Percentiles rank a stretch among this genome's conserved stretches.
phyloP scores from a whole-genome alignment of 1,140 invertebrate species.

The Diorhabda elongata region DNA sequence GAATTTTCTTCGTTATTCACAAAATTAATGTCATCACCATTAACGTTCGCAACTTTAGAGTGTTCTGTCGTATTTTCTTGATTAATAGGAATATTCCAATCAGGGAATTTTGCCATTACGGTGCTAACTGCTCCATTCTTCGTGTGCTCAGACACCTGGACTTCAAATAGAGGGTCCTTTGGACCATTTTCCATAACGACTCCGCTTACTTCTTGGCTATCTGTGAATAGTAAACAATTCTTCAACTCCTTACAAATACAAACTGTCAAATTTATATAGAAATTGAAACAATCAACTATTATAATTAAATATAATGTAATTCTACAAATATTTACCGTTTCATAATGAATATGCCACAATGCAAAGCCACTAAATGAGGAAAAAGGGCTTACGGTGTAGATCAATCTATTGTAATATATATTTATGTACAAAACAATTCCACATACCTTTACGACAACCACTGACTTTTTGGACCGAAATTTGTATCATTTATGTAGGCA shows the following conservation, averaged over 20 bases:
- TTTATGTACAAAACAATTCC: conserved; percentile 4
- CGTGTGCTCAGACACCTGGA: conserved; percentile 21
- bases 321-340: not conserved
- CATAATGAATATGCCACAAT: conserved; percentile 11
- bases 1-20: conserved; percentile 26
- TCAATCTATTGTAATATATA: not conserved
- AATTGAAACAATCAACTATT: conserved; percentile 12
- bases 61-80: conserved; percentile 22
- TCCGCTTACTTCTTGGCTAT: conserved; percentile 19
- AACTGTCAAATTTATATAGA: conserved; percentile 6
- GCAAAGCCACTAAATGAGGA: not conserved
- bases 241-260: not conserved
- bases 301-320: not conserved
- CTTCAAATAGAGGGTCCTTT: conserved; percentile 27
- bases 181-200: conserved; percentile 47
- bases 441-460: conserved; percentile 17
- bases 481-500: not conserved
- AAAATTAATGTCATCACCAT: conserved; percentile 31
- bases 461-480: conserved; percentile 7
- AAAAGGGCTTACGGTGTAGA: not conserved
- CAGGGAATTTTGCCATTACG: conserved; percentile 42
- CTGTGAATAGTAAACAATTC: conserved; percentile 13
- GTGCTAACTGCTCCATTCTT: conserved; percentile 33
- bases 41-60: conserved; percentile 27
- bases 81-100: conserved; percentile 26